Evolutionary conservation across 2,888 invertebrate species (phyloP).

Genomic region (Clunio marinus): DNA sequence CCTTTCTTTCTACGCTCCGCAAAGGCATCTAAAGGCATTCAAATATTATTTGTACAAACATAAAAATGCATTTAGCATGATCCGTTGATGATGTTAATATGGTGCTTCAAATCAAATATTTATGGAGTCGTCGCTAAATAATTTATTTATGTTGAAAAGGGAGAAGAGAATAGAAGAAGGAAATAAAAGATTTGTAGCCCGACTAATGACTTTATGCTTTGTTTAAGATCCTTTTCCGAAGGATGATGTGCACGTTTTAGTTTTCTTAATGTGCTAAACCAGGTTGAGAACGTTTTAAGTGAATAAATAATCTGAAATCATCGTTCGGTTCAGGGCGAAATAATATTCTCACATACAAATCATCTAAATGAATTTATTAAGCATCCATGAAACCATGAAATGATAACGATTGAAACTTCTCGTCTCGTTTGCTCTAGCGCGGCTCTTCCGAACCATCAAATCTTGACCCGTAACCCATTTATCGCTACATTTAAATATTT

Average conservation of each 20-base stretch:
- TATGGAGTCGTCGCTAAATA: slow-evolving; percentile 38
- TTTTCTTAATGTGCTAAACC: no score
- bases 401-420: slow-evolving; percentile 30
- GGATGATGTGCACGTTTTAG: no score
- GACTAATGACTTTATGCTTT: slow-evolving; percentile 34
- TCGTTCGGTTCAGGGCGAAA: no score
- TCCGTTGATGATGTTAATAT: slow-evolving; percentile 38
- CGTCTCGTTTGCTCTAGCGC: background rate
- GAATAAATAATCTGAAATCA: no score
- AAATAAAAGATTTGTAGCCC: slow-evolving; percentile 34
- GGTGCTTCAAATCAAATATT: slow-evolving; percentile 36
- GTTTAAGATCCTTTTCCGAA: background rate
- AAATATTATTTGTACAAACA: slow-evolving; percentile 38
- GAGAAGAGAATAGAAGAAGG: slow-evolving; percentile 4
- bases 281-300: no score
- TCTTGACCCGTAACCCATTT: slow-evolving; percentile 39
- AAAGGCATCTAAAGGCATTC: slow-evolving; percentile 30
- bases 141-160: no score
- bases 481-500: slow-evolving; percentile 37
- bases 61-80: slow-evolving; percentile 39
- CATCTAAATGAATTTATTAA: slow-evolving; percentile 6
- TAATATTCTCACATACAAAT: slow-evolving; percentile 16
- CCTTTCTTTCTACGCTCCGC: slow-evolving; percentile 20
- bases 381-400: slow-evolving; percentile 33
- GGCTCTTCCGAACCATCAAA: slow-evolving; percentile 18